Evolutionary conservation across 2,888 invertebrate species (phyloP), one percentile per base, ranked within the genome.

Genomic region (Pseudoips prasinana): DNA sequence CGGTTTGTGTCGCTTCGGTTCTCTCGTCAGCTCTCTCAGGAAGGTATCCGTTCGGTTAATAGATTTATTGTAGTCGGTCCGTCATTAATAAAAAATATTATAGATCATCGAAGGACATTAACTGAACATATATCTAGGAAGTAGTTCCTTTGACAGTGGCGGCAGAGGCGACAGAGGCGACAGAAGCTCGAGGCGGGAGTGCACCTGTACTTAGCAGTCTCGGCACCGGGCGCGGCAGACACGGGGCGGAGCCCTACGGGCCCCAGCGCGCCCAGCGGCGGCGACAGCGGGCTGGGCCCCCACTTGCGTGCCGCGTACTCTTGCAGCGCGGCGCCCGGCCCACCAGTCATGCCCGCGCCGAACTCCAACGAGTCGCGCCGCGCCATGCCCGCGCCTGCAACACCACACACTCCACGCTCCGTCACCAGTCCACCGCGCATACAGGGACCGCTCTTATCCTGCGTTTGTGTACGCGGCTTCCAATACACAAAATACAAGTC

Each of bases 191-290:
- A n/a, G n/a, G n/a, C n/a, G n/a, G n/a, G n/a, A n/a, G n/a, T n/a
- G 68, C 81, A 93, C 82, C 95, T 91, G 78, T 92, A 92, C 78
- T 92, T 93, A 59, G 91, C 90, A 55, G 94, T 95, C 89, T 98
- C 98, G 1, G 98, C 97, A 50, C 97, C 97, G 22, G 98, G 98
- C 43, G 98, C 98, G 63, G 89, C 89, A 54, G 87, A 87, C 40
- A 89, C 88, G 66, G 89, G 79, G 45, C 92, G 80, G 64, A 90
- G 90, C 56, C 95, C 94, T 67, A 96, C 66, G 89, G 74, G 86
- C 35, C 93, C 93, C 44, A 92, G 92, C 62, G 91, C 85, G 75
- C 67, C 88, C 47, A 92, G 93, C 57, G 96, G 95, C 58, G 96
- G 96, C 49, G 95, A 95, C 64, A 88, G 84, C 66, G 88, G 89